Evolutionary conservation across 2,113 vertebrate species (phyloP).

Genomic region (Hemiscyllium ocellatum): DNA sequence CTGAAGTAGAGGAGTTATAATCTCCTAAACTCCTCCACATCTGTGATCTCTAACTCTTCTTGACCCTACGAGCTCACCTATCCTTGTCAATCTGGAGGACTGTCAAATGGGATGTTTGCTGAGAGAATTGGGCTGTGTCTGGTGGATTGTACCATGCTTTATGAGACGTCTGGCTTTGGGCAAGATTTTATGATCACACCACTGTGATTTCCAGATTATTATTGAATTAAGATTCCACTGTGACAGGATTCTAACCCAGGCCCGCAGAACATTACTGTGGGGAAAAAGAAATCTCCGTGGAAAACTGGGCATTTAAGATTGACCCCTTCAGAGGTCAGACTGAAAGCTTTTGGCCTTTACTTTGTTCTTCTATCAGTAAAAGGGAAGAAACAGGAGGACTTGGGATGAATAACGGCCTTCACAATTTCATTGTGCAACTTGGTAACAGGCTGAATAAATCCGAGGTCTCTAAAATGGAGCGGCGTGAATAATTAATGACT

Average conservation of each 20-base stretch:
- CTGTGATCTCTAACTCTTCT: background rate
- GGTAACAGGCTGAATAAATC: background rate
- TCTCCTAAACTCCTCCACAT: too few relatives aligned
- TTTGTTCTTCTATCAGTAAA: background rate
- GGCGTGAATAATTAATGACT: background rate
- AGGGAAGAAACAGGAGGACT: background rate
- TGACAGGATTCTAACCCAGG: too few relatives aligned
- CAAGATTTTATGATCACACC: too few relatives aligned
- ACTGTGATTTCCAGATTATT: too few relatives aligned
- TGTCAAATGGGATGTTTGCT: background rate
- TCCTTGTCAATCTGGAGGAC: background rate
- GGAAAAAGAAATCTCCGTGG: background rate
- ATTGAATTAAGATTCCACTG: too few relatives aligned
- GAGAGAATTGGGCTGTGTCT: background rate
- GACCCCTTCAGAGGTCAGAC: background rate
- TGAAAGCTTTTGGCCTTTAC: background rate
- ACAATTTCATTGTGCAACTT: background rate
- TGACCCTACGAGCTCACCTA: background rate
- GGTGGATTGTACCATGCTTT: too few relatives aligned
- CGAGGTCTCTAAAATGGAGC: background rate
- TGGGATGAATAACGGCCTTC: background rate
- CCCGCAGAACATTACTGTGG: too few relatives aligned
- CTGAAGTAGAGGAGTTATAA: too few relatives aligned
- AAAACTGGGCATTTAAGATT: background rate
- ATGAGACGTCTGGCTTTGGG: too few relatives aligned